Evolutionary conservation across 2,797 vertebrate genomes (phyloP), one percentile per base, ranked within the genome.

Genomic region (Bradypodion ventrale): DNA sequence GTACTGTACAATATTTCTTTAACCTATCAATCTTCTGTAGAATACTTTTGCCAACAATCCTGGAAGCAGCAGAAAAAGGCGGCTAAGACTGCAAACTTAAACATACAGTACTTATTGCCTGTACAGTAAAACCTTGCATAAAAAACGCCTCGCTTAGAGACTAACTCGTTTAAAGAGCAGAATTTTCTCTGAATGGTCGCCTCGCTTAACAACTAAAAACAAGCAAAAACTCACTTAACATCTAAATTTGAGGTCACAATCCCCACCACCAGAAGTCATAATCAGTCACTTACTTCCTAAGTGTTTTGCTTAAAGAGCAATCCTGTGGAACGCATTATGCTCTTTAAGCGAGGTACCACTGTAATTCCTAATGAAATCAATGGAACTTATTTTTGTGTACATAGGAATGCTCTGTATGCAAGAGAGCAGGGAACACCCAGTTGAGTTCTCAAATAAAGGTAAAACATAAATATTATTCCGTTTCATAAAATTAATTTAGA

Each of bases 401-500:
- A 46, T 66, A 66, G 25, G 46, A 62, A 10, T 65, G 3, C 32
- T 65, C 12, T 65, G 13, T 21, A 62, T 5, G 21, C 44, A 23
- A 49, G 12, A 82, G 8, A 63, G 23, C 44, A 16, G 63, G 78
- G 75, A 35, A 35, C 56, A 73, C 13, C n/a, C 63, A 52, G 3
- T 63, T n/a, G 80, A 29, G 6, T 13, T 7, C 49, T 75, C 49
- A 13, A 73, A 3, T 49, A 69, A n/a, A 52, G 7, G 7, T 32
- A 1, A 10, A 25, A 69, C 75, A n/a, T 80, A 44, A 32, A 32
- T 32, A 78, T 69, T 42, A 69, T 77, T 12, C 6, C 44, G 37
- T 29, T 25, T 42, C 21, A 75, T 56, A 59, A 68, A 85, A 85
- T 68, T 79, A 74, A 74, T 60, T 74, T 27, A 35, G 75, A 62